Evolutionary conservation across 2,888 invertebrate species (phyloP).

Genomic region (Odontocolon sp.): DNA sequence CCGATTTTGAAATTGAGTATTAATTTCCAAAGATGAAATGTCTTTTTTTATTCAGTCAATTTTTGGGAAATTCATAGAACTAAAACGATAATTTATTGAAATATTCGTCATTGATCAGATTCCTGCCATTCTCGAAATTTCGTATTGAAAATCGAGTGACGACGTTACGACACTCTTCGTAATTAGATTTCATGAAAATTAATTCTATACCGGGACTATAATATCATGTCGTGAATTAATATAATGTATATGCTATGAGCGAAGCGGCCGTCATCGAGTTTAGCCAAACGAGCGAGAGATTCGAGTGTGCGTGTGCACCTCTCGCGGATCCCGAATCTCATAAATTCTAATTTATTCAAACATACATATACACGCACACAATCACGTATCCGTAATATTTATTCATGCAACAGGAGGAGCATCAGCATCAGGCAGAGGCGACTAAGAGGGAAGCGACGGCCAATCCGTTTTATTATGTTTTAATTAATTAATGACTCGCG

Average conservation of each 20-base stretch:
- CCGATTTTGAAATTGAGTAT: too few species aligned
- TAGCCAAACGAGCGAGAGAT: conserved; percentile 2
- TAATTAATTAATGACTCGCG: conserved; percentile 51
- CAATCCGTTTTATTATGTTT: conserved; percentile 48
- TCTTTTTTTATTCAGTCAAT: too few species aligned
- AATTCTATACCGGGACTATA: conserved; percentile 35
- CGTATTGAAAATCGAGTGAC: conserved; percentile 21
- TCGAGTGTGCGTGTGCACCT: not conserved
- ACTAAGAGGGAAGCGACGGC: conserved; percentile 28
- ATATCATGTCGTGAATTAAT: conserved; percentile 45
- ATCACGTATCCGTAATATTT: conserved; percentile 39
- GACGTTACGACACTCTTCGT: conserved; percentile 9
- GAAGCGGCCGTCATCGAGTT: conserved; percentile 41
- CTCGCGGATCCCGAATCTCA: conserved; percentile 32
- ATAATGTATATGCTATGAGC: conserved; percentile 25
- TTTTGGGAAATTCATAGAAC: too few species aligned
- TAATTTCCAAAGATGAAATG: too few species aligned
- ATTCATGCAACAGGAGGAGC: conserved; percentile 44
- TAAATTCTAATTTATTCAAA: conserved; percentile 57
- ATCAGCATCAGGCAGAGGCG: conserved; percentile 19
- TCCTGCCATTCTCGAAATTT: not conserved
- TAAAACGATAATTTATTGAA: too few species aligned
- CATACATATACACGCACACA: conserved; percentile 8
- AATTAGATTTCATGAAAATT: conserved; percentile 44
- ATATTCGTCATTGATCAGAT: not conserved